Base-by-base conservation (phyloP, 2,113 vertebrate genomes). In the Semnornis frantzii region DNA sequence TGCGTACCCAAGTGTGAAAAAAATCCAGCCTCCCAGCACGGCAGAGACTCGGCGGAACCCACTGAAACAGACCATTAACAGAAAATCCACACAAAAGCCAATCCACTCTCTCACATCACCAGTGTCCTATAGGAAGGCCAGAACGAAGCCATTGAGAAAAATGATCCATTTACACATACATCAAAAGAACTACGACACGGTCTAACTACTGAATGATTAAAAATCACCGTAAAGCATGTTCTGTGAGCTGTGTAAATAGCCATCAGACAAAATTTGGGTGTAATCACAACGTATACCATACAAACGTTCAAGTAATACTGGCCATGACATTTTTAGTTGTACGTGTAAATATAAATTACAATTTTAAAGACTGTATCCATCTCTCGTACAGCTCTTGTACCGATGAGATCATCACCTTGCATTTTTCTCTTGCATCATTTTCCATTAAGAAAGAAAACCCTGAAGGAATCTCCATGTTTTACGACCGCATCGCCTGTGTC, bases 131-230 rank as follows among this genome's bases (percentile, higher is more conserved):
- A 69, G 87, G 66, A 87, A 94, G 85, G 80, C 76, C 85, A 33
- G 88, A 46, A 87, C 0, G 63, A 71, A 96, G 71, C 79, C 89
- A 96, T 92, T 96, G 91, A 95, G 82, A 91, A 94, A 94, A 94
- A 91, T 1, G 33, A 92, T 64, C n/a, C 34, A 16, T 83, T 78
- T 52, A 78, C 58, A 55, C n/a, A 60, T 8, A 81, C 48, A 90
- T 31, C 7, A 62, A 54, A 48, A 73, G 80, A 54, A 14, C 15
- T 7, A 13, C 52, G 16, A 37, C 37, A 33, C 4, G 3, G 57
- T 33, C 3, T 7, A 68, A 91, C 72, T 28, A 25, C n/a, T 33
- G 42, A 58, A 82, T 59, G 65, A 80, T 54, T 54, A 62, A 93
- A 93, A 62, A 92, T 33, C 37, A 2, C 37, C 15, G 30, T 60